A percentile compares a stretch with the other conserved stretches of the same genome.
phyloP scores from a whole-genome alignment of 1,140 invertebrate genomes.

The Coptotermes formosanus region DNA sequence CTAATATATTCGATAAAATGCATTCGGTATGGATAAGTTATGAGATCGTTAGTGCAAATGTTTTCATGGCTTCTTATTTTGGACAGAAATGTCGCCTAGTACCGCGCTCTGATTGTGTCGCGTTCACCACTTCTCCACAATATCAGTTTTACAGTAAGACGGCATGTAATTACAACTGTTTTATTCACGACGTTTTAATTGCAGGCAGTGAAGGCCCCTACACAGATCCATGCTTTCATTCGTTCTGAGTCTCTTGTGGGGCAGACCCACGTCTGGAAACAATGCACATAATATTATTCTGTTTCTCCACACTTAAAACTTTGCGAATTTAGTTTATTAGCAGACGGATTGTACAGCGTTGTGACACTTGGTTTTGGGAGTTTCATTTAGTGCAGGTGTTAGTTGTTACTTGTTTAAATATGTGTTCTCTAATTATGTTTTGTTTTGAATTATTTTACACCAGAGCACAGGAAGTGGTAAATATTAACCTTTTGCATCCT shows the following conservation, averaged over 20 bases:
- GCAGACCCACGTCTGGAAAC: neutral
- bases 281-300: neutral
- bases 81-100: neutral
- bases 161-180: constrained; percentile 29
- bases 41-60: too few relatives aligned
- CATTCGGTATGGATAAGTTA: too few relatives aligned
- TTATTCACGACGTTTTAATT: constrained; percentile 30
- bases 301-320: neutral
- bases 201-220: neutral
- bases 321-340: constrained; percentile 7
- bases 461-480: too few relatives aligned
- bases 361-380: too few relatives aligned
- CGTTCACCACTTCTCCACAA: too few relatives aligned
- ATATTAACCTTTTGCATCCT: too few relatives aligned
- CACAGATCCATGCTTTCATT: neutral
- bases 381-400: neutral
- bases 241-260: neutral
- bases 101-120: neutral
- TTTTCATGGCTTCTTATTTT: neutral
- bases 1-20: too few relatives aligned
- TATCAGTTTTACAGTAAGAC: neutral
- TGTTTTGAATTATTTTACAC: too few relatives aligned
- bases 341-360: neutral
- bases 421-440: neutral
- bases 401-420: constrained; percentile 8